A percentile compares a stretch with the other conserved stretches of the same genome.
These are phyloP conservation scores for Saguinus midas DNA, from an alignment of 2,113 vertebrate genomes.

Conservation along the genomic window DNA sequence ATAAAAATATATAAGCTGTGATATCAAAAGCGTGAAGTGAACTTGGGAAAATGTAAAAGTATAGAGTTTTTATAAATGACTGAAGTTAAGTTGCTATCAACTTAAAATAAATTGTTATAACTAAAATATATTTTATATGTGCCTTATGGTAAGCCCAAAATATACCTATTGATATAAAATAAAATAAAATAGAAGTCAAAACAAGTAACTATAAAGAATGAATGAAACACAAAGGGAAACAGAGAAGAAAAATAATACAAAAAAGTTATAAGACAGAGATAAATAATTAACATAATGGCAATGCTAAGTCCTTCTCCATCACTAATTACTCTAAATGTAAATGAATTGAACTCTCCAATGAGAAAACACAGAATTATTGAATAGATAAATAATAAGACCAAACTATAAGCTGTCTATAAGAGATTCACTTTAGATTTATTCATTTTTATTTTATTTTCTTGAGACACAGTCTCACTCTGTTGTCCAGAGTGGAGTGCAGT, in stretches of 20 bases:
- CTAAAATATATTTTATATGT: background rate
- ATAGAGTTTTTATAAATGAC: background rate
- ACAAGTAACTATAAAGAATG: background rate
- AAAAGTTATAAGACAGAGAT: background rate
- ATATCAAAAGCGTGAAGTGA: background rate
- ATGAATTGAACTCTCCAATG: background rate
- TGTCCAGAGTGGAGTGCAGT: too few relatives aligned
- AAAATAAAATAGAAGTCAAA: background rate
- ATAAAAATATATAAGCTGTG: background rate
- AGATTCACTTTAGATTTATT: background rate
- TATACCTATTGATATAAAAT: background rate
- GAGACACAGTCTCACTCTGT: too few relatives aligned
- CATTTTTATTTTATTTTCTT: too few relatives aligned
- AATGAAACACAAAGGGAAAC: background rate
- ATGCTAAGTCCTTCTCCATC: background rate
- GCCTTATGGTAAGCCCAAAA: background rate
- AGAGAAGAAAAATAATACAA: background rate
- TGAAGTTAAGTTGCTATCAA: background rate
- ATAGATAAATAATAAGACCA: background rate
- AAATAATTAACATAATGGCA: background rate
- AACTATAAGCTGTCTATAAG: background rate
- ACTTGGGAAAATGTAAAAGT: background rate
- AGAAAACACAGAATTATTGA: background rate
- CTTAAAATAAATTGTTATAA: background rate
- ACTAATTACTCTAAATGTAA: slow-evolving; percentile 1